These are phyloP conservation scores for Polyploca ridens DNA, from an alignment of 2,888 invertebrate genomes.

Conservation along the genomic window DNA sequence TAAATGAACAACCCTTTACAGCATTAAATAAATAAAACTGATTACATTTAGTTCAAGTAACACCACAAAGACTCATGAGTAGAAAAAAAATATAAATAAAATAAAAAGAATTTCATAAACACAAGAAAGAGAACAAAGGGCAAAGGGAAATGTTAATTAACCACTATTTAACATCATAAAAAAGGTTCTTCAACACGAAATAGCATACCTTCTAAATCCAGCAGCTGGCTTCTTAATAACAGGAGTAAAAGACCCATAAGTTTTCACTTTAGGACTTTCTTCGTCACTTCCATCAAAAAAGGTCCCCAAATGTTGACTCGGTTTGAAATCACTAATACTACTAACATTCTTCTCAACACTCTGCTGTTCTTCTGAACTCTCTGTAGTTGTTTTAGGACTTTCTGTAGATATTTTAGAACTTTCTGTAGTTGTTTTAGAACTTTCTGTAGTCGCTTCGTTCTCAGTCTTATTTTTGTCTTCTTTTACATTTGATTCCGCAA, in stretches of 20 bases:
- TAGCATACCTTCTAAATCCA: constrained; percentile 53
- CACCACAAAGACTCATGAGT: too few species aligned
- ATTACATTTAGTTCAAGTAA: too few species aligned
- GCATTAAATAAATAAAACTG: too few species aligned
- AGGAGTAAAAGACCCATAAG: constrained; percentile 39
- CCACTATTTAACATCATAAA: too few species aligned
- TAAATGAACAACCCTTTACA: too few species aligned
- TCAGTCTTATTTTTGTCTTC: constrained; percentile 28
- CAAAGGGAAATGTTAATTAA: too few species aligned
- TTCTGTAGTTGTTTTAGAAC: constrained; percentile 19
- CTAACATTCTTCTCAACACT: constrained; percentile 38
- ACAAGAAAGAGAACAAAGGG: too few species aligned
- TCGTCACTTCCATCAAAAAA: constrained; percentile 75
- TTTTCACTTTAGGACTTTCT: constrained; percentile 40
- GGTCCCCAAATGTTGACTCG: constrained; percentile 79
- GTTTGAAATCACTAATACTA: constrained; percentile 67
- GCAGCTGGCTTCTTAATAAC: constrained; percentile 47
- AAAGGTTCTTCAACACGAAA: background rate
- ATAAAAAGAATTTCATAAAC: too few species aligned
- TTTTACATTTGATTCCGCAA: constrained; percentile 45
- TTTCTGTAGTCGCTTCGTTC: constrained; percentile 35
- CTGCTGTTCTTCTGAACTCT: constrained; percentile 12
- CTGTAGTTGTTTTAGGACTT: constrained; percentile 16
- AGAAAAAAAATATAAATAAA: too few species aligned
- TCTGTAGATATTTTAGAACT: constrained; percentile 16